Conservation (phyloP, 2,888 invertebrate species). For the Scaptomyza cyrtandrae region DNA sequence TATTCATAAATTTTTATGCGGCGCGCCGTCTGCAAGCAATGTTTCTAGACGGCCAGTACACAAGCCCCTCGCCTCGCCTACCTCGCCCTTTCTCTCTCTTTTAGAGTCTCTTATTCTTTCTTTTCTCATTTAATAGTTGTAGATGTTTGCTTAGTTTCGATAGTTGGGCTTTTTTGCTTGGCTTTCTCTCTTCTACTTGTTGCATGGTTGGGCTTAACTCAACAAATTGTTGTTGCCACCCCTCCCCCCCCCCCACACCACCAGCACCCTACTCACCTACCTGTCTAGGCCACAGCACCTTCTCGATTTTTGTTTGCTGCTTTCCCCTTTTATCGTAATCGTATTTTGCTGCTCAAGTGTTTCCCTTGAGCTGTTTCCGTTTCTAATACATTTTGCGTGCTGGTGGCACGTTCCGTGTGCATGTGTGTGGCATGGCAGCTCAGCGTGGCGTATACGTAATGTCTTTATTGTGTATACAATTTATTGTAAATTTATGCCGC, state of each 20-base stretch:
- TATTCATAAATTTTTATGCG: slow-evolving; percentile 80
- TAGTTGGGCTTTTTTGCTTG: slow-evolving; percentile 56
- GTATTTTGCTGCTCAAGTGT: slow-evolving; percentile 74
- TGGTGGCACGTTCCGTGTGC: slow-evolving; percentile 54
- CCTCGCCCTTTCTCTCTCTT: not conserved
- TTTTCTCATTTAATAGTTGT: slow-evolving; percentile 4
- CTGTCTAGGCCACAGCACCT: not conserved
- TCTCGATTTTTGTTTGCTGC: slow-evolving; percentile 35
- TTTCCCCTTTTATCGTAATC: slow-evolving; percentile 58
- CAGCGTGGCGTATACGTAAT: slow-evolving; percentile 76
- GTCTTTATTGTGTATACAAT: slow-evolving; percentile 73
- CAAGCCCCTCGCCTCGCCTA: not conserved
- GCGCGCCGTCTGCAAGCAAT: slow-evolving; percentile 71
- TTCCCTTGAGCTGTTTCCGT: slow-evolving; percentile 75
- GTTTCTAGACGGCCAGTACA: slow-evolving; percentile 24
- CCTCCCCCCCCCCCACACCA: not conserved
- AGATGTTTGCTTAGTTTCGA: slow-evolving; percentile 62
- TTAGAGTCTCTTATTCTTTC: not conserved
- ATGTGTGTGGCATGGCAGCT: slow-evolving; percentile 5
- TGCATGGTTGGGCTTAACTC: slow-evolving; percentile 54
- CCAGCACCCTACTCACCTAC: not conserved
- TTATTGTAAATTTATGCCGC: slow-evolving; percentile 68
- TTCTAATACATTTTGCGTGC: slow-evolving; percentile 74
- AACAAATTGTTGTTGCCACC: slow-evolving; percentile 63
- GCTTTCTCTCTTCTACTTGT: slow-evolving; percentile 52